These are phyloP conservation scores for Prolemur simus DNA, from an alignment of 2,113 vertebrate genomes.

Conservation along the genomic window DNA sequence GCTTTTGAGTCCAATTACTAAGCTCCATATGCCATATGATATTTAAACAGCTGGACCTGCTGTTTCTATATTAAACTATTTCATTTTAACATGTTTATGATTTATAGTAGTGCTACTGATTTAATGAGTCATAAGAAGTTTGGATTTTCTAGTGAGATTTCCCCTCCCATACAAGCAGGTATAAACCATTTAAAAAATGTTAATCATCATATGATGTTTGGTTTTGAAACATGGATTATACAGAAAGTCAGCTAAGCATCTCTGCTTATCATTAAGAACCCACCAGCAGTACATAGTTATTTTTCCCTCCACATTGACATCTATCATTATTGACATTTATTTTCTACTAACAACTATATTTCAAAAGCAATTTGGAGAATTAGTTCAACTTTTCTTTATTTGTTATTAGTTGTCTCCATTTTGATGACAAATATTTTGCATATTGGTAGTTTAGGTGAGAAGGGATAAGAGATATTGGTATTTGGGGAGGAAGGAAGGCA, in stretches of 20 bases:
- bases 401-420: background rate
- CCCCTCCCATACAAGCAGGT: background rate
- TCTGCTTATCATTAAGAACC: background rate
- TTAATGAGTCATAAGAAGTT: constrained; percentile 64
- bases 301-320: background rate
- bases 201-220: background rate
- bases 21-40: constrained; percentile 46
- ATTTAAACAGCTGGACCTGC: constrained; percentile 63
- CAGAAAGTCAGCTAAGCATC: background rate
- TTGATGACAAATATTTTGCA: background rate
- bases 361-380: constrained; percentile 16
- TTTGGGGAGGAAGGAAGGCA: background rate
- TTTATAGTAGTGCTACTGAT: constrained; percentile 58
- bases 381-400: background rate
- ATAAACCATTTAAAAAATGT: background rate
- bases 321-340: background rate
- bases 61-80: constrained; percentile 60
- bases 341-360: background rate
- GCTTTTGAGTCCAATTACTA: constrained; percentile 57
- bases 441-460: background rate
- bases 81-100: constrained; percentile 64
- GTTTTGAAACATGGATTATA: constrained; percentile 39
- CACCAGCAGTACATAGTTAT: background rate
- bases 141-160: constrained; percentile 25
- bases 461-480: background rate